A percentile compares a stretch with the other conserved stretches of the same genome.
These are phyloP conservation scores for Drosophila setifemur DNA, from an alignment of 1,140 invertebrate species.

Conservation along the genomic window DNA sequence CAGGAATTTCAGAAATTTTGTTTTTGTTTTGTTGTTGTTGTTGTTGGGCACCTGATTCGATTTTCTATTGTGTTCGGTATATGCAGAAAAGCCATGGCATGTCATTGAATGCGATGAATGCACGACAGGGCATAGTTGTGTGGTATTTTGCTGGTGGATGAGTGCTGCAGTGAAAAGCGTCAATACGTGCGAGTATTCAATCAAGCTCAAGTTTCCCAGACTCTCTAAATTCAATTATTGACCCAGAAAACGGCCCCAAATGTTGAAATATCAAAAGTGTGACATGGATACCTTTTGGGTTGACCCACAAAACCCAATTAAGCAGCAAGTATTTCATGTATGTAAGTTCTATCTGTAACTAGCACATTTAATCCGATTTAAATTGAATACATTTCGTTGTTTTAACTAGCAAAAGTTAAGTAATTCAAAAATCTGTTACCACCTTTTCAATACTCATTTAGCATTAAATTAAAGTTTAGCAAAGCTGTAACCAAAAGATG, in stretches of 20 bases:
- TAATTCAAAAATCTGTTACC: no score
- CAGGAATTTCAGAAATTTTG: slow-evolving; percentile 35
- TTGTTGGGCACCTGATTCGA: slow-evolving; percentile 37
- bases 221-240: slow-evolving; percentile 25
- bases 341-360: no score
- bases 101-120: slow-evolving; percentile 34
- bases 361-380: no score
- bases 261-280: not conserved
- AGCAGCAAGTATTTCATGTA: not conserved
- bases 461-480: no score
- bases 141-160: slow-evolving; percentile 10
- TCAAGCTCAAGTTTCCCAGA: slow-evolving; percentile 7
- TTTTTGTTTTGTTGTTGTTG: no score
- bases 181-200: slow-evolving; percentile 52
- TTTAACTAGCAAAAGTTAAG: no score
- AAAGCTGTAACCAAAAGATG: no score
- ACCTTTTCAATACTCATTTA: no score
- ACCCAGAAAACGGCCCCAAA: not conserved
- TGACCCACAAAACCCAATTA: not conserved
- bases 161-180: slow-evolving; percentile 57
- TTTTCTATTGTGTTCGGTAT: slow-evolving; percentile 30
- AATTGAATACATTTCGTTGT: no score
- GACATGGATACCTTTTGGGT: not conserved
- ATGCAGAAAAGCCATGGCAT: slow-evolving; percentile 46
- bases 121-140: not conserved